phyloP scores from a whole-genome alignment of 1,140 invertebrate species.

The Calosoma granatense region DNA sequence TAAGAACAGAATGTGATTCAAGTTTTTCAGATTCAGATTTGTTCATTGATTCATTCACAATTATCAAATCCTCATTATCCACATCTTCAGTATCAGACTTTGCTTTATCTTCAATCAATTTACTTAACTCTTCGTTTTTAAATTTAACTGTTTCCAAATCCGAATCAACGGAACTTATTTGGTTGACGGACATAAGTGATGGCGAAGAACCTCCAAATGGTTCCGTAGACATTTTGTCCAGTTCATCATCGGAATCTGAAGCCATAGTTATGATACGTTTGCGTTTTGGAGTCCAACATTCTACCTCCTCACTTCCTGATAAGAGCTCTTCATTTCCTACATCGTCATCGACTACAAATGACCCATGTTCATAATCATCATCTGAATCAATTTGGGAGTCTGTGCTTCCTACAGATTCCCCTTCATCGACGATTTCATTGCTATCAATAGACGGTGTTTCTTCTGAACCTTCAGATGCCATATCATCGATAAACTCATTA shows the following conservation, averaged over 20 bases:
- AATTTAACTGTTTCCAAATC: not conserved
- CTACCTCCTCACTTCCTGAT: conserved; percentile 11
- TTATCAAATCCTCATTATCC: not conserved
- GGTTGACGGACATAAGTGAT: not conserved
- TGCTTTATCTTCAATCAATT: not conserved
- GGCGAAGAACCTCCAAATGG: conserved; percentile 7
- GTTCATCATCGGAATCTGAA: conserved; percentile 5
- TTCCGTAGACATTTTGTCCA: conserved; percentile 8
- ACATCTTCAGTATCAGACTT: not conserved
- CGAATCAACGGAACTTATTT: not conserved
- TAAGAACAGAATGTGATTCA: too few species aligned
- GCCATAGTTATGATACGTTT: conserved; percentile 8
- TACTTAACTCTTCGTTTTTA: not conserved
- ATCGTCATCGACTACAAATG: conserved; percentile 26
- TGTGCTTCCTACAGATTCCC: conserved; percentile 23
- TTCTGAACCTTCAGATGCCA: conserved; percentile 25
- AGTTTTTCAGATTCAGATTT: not conserved
- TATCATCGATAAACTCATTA: conserved; percentile 18
- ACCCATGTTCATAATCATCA: conserved; percentile 23
- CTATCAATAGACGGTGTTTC: conserved; percentile 26
- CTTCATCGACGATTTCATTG: conserved; percentile 26
- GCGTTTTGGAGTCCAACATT: conserved; percentile 1
- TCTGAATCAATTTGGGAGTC: conserved; percentile 15
- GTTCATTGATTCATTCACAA: not conserved
- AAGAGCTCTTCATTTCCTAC: conserved; percentile 17